Conservation (phyloP, 1,140 invertebrate genomes). For the Temnothorax longispinosus region DNA sequence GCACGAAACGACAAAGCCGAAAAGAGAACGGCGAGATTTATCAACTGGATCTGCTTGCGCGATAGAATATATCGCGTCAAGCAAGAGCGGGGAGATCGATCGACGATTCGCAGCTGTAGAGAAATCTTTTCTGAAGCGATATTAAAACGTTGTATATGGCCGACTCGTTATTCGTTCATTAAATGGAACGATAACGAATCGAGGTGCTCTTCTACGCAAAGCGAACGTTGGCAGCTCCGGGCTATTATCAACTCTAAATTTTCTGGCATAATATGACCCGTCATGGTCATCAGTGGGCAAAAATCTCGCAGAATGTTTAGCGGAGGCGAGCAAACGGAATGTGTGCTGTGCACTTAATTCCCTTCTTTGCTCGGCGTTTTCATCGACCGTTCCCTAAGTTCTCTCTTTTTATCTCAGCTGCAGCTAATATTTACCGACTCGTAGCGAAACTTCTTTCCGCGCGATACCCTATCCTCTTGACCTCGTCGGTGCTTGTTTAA, state of each 20-base stretch:
- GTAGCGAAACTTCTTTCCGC: background rate
- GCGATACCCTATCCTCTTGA: background rate
- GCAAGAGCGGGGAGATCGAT: background rate
- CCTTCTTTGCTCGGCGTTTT: slow-evolving; percentile 23
- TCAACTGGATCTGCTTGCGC: background rate
- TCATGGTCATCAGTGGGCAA: background rate
- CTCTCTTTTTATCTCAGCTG: background rate
- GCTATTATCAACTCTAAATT: slow-evolving; percentile 16
- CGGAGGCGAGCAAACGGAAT: slow-evolving; percentile 9
- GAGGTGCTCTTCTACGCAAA: background rate
- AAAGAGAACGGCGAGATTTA: slow-evolving; percentile 3
- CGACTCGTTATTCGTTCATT: slow-evolving; percentile 6
- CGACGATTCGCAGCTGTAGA: background rate
- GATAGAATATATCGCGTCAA: background rate
- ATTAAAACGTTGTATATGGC: background rate
- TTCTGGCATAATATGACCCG: background rate
- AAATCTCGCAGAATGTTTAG: slow-evolving; percentile 31
- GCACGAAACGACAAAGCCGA: slow-evolving; percentile 16
- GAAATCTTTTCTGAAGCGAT: background rate
- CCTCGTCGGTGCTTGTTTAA: slow-evolving; percentile 18
- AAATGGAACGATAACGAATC: slow-evolving; percentile 17
- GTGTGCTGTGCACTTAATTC: slow-evolving; percentile 17
- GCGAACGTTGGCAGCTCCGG: background rate
- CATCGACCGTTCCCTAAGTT: background rate
- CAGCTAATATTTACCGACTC: slow-evolving; percentile 27